Evolutionary conservation across 1,140 invertebrate genomes (phyloP), one percentile per base, ranked within the genome.

Genomic region (Microvelia longipes): DNA sequence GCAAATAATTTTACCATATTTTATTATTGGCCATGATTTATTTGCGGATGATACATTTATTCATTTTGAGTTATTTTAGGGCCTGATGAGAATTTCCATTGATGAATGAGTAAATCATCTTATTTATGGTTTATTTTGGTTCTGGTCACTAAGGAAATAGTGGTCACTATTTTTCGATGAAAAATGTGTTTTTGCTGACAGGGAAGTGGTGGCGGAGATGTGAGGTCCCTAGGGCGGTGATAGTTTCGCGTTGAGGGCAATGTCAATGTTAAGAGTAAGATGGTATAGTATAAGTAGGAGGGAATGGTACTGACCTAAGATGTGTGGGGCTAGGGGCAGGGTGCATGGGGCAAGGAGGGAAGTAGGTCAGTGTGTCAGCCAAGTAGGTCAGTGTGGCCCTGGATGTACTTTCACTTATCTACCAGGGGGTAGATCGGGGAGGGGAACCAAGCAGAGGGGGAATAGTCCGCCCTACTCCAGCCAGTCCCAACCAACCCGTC

Each of bases 311-410:
- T 50, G 35, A 50, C 35, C 35, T 50, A 50, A 50, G 69, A 60
- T 61, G 67, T 61, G 64, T 14, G n/a, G 60, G 67, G 65, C 29
- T 60, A 29, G 64, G 29, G 14, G 11, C 35, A 25, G 62, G 63
- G 50, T 50, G 70, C 26, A 27, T 27, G 29, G 68, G 26, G 66
- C 60, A 28, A 63, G 2, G 68, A 25, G 26, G 25, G 66, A 75
- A 71, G 65, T 75, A 69, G 74, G 74, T 75, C 71, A 73, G 72
- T 73, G 68, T 69, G 72, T 69, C 72, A 29, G 62, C 63, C 28
- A 64, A 24, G 50, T 67, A 67, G 28, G 50, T 28, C 64, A n/a
- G 27, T 14, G 28, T n/a, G 28, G 29, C 61, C 61, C 28, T 28
- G 26, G n/a, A 61, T 27, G 66, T n/a, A 73, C 69, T 70, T 71